Evolutionary conservation across 2,797 vertebrate genomes (phyloP).

Genomic region (Pristis pectinata): DNA sequence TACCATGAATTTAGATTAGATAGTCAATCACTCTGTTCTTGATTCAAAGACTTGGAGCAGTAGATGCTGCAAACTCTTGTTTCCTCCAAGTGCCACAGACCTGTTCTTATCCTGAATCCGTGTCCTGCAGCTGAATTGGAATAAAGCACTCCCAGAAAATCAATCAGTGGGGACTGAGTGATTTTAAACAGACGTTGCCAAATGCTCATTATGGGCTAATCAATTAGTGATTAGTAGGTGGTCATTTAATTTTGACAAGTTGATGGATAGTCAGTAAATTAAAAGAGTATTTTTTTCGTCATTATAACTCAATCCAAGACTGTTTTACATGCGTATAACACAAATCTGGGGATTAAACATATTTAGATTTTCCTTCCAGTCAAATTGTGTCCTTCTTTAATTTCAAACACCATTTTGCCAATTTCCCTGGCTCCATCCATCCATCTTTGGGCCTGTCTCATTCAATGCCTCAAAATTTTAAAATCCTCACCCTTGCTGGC

Average conservation of each 20-base stretch:
- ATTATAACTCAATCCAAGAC: background rate
- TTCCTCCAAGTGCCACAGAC: background rate
- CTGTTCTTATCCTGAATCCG: background rate
- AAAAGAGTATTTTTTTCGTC: background rate
- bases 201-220: background rate
- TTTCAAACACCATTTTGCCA: background rate
- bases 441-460: background rate
- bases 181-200: background rate
- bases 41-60: background rate
- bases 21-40: background rate
- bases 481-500: background rate
- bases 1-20: background rate
- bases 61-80: too few species aligned
- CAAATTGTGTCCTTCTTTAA: background rate
- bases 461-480: background rate
- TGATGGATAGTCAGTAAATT: background rate
- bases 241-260: background rate
- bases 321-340: background rate
- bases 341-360: background rate
- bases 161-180: background rate
- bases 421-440: background rate
- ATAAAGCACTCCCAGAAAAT: background rate
- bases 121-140: background rate
- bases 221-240: background rate
- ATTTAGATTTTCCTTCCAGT: background rate